phyloP scores from a whole-genome alignment of 1,140 invertebrate genomes.

The Apolygus lucorum region DNA sequence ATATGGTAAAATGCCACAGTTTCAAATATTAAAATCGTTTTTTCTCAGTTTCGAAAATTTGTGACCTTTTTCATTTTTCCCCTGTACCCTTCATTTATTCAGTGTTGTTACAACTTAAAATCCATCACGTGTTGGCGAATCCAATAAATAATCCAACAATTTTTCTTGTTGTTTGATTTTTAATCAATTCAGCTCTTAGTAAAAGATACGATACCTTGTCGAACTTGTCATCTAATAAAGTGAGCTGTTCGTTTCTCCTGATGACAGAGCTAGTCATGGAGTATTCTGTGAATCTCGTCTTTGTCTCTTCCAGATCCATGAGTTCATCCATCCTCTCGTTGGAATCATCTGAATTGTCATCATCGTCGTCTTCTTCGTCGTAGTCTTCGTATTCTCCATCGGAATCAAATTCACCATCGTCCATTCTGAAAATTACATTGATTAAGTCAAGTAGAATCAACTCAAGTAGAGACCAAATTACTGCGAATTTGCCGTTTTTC shows the following conservation, averaged over 20 bases:
- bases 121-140: too few relatives aligned
- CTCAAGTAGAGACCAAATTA: background rate
- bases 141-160: too few relatives aligned
- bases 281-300: slow-evolving; percentile 85
- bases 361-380: slow-evolving; percentile 33
- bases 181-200: background rate
- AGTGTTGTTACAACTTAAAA: too few relatives aligned
- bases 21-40: too few relatives aligned
- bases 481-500: too few relatives aligned
- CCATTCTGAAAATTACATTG: background rate
- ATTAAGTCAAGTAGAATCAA: background rate
- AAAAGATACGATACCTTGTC: slow-evolving; percentile 56
- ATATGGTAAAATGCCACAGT: too few relatives aligned
- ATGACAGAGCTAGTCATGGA: slow-evolving; percentile 91
- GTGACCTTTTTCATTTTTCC: too few relatives aligned
- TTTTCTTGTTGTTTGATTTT: too few relatives aligned
- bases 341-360: slow-evolving; percentile 21
- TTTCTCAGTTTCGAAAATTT: too few relatives aligned
- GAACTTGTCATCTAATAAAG: slow-evolving; percentile 80
- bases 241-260: slow-evolving; percentile 70
- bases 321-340: slow-evolving; percentile 37
- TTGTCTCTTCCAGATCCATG: slow-evolving; percentile 52
- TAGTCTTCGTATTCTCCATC: slow-evolving; percentile 24
- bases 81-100: too few relatives aligned
- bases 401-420: too few relatives aligned